Percentiles rank a stretch among this genome's conserved stretches.
Conservation (phyloP, 2,797 vertebrate genomes). For the Macrochelys suwanniensis region DNA sequence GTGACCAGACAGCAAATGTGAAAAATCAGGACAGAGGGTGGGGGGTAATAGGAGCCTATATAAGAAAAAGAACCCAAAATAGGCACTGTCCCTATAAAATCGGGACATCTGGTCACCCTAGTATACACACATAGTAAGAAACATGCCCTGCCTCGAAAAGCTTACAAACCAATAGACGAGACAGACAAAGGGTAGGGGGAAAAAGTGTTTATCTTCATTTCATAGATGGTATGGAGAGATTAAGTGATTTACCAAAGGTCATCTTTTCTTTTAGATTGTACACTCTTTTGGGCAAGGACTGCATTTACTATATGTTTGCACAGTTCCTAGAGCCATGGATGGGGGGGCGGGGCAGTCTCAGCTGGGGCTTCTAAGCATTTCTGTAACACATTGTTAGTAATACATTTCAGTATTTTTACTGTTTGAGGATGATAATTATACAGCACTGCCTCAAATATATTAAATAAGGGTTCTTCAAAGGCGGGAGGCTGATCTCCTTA, state of each 20-base stretch:
- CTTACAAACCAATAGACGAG: background rate
- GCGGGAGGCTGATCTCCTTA: background rate
- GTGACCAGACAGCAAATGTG: no score
- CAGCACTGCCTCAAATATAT: background rate
- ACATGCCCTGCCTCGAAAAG: background rate
- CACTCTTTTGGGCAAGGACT: background rate
- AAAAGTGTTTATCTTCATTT: background rate
- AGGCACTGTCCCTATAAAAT: no score
- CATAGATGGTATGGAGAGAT: background rate
- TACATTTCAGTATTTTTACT: background rate
- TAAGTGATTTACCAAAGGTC: background rate
- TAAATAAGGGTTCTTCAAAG: background rate
- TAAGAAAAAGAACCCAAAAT: no score
- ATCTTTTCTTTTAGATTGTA: background rate
- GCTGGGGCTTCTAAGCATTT: background rate
- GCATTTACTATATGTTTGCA: rapidly evolving
- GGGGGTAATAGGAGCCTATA: no score
- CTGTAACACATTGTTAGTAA: background rate
- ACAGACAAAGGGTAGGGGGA: background rate
- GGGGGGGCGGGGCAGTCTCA: background rate
- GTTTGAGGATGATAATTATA: background rate
- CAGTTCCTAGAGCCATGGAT: background rate
- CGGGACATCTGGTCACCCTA: no score
- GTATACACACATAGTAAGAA: no score
- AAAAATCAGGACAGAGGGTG: no score